Percentiles rank a stretch among this genome's conserved stretches.
phyloP scores from a whole-genome alignment of 1,140 invertebrate species.

The Saccostrea cuccullata region DNA sequence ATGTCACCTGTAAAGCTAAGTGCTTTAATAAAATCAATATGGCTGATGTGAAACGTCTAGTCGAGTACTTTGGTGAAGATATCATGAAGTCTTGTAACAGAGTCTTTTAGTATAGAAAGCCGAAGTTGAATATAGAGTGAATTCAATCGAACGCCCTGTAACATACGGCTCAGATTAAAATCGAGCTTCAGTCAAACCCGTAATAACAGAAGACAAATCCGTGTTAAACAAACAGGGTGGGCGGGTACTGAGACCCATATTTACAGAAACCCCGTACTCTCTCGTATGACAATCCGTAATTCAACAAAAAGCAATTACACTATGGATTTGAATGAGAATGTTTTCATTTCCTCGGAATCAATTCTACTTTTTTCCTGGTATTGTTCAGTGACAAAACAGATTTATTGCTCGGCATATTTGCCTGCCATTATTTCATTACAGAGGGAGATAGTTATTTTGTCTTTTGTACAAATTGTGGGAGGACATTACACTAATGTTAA shows the following conservation, averaged over 20 bases:
- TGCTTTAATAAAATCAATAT: conserved; percentile 2
- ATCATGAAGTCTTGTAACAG: neutral
- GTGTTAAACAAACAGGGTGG: neutral
- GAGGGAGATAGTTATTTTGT: neutral
- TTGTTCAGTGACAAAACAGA: neutral
- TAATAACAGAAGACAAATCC: neutral
- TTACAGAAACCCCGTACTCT: neutral
- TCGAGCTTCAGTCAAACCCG: neutral
- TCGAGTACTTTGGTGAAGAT: neutral
- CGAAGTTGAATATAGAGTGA: no score
- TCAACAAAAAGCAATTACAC: neutral
- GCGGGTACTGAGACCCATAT: neutral
- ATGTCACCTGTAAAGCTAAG: neutral
- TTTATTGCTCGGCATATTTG: neutral
- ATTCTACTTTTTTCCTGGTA: neutral
- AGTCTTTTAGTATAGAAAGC: neutral
- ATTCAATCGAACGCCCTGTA: neutral
- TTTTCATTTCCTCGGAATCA: neutral
- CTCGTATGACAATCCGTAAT: neutral
- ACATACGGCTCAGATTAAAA: neutral
- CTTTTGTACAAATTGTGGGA: neutral
- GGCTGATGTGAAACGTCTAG: neutral
- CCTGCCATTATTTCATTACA: neutral
- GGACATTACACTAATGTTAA: neutral
- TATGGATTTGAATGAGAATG: neutral